Evolutionary conservation across 2,113 vertebrate species (phyloP).

Genomic region (Orthonyx spaldingii): DNA sequence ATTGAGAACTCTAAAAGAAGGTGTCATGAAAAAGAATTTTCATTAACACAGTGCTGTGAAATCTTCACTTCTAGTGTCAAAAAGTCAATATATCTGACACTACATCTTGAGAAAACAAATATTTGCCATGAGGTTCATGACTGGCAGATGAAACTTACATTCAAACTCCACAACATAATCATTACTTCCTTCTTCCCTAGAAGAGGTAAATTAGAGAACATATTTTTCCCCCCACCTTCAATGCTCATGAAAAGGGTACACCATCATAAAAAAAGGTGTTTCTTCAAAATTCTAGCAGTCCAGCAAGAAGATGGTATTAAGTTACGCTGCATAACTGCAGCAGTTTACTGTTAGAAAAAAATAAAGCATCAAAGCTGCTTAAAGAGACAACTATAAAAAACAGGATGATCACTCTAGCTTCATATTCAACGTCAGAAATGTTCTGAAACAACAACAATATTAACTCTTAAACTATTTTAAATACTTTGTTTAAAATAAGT

Average conservation of each 20-base stretch:
- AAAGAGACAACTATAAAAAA: constrained; percentile 25
- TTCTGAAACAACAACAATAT: not conserved
- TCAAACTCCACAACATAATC: not conserved
- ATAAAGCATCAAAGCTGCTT: not conserved
- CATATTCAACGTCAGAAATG: not conserved
- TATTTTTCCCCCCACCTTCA: not conserved
- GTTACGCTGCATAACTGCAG: not conserved
- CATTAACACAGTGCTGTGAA: not conserved
- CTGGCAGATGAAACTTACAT: not conserved
- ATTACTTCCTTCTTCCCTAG: not conserved
- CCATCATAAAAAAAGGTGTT: not conserved
- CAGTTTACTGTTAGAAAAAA: not conserved
- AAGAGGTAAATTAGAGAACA: not conserved
- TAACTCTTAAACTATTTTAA: not conserved
- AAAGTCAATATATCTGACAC: not conserved
- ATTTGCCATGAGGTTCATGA: not conserved
- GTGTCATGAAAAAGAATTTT: not conserved
- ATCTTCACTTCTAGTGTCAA: not conserved
- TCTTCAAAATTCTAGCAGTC: not conserved
- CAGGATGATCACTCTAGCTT: not conserved
- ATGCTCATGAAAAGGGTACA: not conserved
- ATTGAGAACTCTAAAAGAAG: not conserved
- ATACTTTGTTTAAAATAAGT: not conserved
- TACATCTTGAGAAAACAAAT: not conserved
- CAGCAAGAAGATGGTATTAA: not conserved